A percentile compares a stretch with the other conserved stretches of the same genome.
phyloP scores from a whole-genome alignment of 1,140 invertebrate species.

The Drosophila lacteicornis region DNA sequence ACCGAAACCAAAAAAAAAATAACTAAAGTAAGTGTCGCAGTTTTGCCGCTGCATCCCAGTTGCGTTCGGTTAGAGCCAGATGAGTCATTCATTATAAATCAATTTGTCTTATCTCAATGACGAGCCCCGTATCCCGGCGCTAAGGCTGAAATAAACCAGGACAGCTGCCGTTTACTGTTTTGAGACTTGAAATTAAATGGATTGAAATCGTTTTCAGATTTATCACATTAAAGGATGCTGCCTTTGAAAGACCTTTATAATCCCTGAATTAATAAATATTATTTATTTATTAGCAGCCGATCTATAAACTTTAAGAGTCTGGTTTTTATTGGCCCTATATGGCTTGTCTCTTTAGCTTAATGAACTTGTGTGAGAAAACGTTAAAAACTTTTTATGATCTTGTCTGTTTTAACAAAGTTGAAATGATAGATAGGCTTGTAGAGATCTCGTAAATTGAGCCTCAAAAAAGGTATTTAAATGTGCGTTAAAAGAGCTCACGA shows the following conservation, averaged over 20 bases:
- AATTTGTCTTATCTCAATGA: constrained; percentile 73
- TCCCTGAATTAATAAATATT: constrained; percentile 33
- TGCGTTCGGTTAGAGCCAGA: constrained; percentile 16
- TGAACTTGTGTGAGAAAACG: constrained; percentile 64
- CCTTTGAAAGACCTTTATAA: constrained; percentile 5
- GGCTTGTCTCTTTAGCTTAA: constrained; percentile 62
- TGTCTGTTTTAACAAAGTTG: constrained; percentile 39
- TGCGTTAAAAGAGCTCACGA: constrained; percentile 15
- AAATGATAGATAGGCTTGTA: constrained; percentile 49
- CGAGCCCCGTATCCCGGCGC: constrained; percentile 36
- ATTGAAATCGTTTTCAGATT: constrained; percentile 4
- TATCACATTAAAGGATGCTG: constrained; percentile 5
- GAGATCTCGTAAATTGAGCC: constrained; percentile 52
- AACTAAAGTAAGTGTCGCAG: constrained; percentile 38
- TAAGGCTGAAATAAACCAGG: constrained; percentile 24
- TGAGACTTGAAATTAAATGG: constrained; percentile 4
- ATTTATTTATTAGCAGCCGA: constrained; percentile 41
- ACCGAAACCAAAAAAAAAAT: not conserved
- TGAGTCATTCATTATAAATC: constrained; percentile 81
- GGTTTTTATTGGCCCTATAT: constrained; percentile 46
- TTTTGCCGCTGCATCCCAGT: constrained; percentile 49
- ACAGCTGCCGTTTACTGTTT: constrained; percentile 51
- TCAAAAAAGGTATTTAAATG: constrained; percentile 27
- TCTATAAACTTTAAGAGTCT: constrained; percentile 46
- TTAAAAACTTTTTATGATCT: constrained; percentile 58